Evolutionary conservation across 2,797 vertebrate species (phyloP).

Genomic region (Brachymystax lenok): DNA sequence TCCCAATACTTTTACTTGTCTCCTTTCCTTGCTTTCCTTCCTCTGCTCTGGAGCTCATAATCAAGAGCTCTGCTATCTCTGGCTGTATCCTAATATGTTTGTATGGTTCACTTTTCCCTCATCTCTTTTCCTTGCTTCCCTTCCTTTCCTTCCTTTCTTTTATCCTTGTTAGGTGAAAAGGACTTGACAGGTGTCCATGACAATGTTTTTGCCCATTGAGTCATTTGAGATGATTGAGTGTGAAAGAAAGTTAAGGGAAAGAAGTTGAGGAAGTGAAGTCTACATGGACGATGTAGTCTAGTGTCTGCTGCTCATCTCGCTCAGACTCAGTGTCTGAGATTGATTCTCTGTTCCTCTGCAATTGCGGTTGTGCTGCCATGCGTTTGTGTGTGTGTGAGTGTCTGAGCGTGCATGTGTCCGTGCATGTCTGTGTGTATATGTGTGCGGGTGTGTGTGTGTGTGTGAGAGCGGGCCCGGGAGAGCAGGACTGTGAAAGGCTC

Average conservation of each 20-base stretch:
- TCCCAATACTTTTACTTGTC: conserved; percentile 21
- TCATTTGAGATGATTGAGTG: conserved; percentile 38
- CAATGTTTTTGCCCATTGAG: conserved; percentile 14
- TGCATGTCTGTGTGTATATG: neutral
- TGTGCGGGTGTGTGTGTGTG: too few relatives aligned
- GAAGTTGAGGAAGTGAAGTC: conserved; percentile 23
- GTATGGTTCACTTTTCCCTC: neutral
- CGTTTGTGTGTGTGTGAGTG: conserved; percentile 59
- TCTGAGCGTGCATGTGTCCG: neutral
- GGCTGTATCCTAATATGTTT: neutral
- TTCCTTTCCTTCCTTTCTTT: conserved; percentile 22
- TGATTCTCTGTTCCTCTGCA: conserved; percentile 6
- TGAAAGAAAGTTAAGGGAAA: conserved; percentile 44
- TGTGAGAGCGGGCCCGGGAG: too few relatives aligned
- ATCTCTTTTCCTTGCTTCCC: neutral
- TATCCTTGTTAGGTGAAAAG: conserved; percentile 23
- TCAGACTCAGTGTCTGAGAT: conserved; percentile 26
- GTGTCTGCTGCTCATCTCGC: conserved; percentile 67
- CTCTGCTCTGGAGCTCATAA: neutral
- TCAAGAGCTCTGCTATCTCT: neutral
- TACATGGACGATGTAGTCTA: conserved; percentile 56
- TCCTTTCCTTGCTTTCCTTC: conserved; percentile 27
- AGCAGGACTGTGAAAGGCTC: conserved; percentile 51
- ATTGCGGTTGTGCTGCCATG: conserved; percentile 51
- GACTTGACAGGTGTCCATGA: conserved; percentile 20